phyloP scores from a whole-genome alignment of 2,113 vertebrate species.

The Grammomys dolichurus region DNA sequence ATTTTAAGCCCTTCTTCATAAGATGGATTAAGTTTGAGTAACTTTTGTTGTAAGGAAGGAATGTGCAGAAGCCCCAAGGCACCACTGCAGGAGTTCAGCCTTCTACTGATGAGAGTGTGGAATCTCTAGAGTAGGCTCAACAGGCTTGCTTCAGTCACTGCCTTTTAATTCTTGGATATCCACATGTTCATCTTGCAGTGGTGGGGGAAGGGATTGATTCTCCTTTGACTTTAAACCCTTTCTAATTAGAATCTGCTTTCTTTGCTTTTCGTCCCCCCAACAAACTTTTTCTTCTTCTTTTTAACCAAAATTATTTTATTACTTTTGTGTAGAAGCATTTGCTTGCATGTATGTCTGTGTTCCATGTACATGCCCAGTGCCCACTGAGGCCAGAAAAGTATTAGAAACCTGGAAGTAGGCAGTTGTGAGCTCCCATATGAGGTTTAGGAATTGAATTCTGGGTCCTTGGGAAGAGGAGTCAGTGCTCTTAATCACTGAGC shows the following conservation, averaged over 20 bases:
- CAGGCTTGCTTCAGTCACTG: neutral
- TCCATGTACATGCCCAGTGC: neutral
- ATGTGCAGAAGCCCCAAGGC: neutral
- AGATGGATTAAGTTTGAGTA: slow-evolving; percentile 60
- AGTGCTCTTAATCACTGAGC: neutral
- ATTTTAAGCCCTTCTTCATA: slow-evolving; percentile 42
- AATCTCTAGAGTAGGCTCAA: neutral
- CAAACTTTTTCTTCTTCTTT: neutral
- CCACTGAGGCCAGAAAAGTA: neutral
- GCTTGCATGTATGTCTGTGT: neutral
- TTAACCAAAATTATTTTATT: neutral
- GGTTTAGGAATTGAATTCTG: neutral
- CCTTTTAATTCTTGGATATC: slow-evolving; percentile 34
- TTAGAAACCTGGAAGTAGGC: neutral
- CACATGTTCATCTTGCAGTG: neutral
- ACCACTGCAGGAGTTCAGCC: neutral
- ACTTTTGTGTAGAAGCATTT: neutral
- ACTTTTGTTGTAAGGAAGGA: slow-evolving; percentile 29
- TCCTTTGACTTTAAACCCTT: neutral
- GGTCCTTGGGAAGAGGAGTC: neutral
- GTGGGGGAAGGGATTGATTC: neutral
- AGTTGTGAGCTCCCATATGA: neutral
- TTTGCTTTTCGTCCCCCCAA: neutral
- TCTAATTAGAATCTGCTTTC: neutral
- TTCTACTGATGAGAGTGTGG: slow-evolving; percentile 45